These are phyloP conservation scores for Anniella stebbinsi DNA, from an alignment of 2,797 vertebrate genomes.

Conservation along the genomic window DNA sequence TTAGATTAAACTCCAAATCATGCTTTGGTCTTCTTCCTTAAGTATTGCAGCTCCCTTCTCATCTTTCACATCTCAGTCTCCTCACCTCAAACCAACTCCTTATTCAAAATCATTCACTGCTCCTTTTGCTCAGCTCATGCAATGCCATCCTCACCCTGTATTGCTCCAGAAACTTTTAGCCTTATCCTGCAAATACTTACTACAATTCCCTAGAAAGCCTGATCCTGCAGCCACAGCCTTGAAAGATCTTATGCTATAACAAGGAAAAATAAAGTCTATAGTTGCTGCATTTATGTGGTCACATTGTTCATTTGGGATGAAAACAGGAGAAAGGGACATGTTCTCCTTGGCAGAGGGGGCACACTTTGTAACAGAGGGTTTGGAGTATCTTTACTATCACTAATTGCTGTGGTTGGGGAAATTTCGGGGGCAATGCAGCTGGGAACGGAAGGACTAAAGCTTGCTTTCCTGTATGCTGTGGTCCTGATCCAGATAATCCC, in stretches of 20 bases:
- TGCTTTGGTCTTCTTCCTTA: too few relatives aligned
- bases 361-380: too few relatives aligned
- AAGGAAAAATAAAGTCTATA: too few relatives aligned
- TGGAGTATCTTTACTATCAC: neutral
- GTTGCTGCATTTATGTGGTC: too few relatives aligned
- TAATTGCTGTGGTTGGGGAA: neutral
- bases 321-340: too few relatives aligned
- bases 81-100: neutral
- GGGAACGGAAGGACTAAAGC: neutral
- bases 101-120: neutral
- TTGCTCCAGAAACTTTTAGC: neutral
- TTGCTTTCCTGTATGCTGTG: neutral
- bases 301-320: too few relatives aligned
- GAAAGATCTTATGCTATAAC: too few relatives aligned
- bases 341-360: too few relatives aligned
- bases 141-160: neutral
- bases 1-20: neutral
- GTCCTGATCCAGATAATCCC: too few relatives aligned
- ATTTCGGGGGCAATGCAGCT: neutral
- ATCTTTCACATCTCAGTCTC: neutral
- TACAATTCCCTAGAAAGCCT: too few relatives aligned
- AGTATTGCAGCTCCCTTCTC: neutral
- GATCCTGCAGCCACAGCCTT: too few relatives aligned
- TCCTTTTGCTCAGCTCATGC: neutral
- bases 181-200: too few relatives aligned